Evolutionary conservation across 2,113 vertebrate genomes (phyloP).

Genomic region (Odocoileus virginianus): DNA sequence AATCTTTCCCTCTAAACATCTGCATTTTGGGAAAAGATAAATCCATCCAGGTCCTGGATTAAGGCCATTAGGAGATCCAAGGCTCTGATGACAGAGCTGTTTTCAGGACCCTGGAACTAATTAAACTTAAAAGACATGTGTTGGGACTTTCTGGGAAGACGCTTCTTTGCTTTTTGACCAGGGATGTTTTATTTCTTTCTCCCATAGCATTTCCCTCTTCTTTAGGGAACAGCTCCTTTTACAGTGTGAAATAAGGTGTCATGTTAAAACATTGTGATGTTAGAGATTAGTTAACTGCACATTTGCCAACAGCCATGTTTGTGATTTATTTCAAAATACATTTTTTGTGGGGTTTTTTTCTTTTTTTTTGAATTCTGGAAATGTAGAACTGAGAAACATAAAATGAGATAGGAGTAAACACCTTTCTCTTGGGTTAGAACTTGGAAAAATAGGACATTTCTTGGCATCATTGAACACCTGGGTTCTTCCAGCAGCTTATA

Average conservation of each 20-base stretch:
- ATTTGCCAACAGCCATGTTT: background rate
- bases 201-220: background rate
- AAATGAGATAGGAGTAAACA: background rate
- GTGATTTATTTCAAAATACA: background rate
- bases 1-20: background rate
- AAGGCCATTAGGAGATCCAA: too few species aligned
- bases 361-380: background rate
- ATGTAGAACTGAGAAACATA: background rate
- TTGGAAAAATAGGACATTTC: background rate
- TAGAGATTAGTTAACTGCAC: background rate
- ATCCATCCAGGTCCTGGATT: background rate
- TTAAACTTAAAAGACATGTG: background rate
- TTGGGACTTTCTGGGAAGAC: background rate
- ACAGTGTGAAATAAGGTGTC: background rate
- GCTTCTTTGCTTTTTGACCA: background rate
- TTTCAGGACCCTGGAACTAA: background rate
- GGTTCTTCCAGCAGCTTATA: constrained; percentile 9
- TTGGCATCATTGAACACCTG: background rate
- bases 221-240: background rate
- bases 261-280: background rate
- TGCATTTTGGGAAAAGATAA: background rate
- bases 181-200: background rate
- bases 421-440: background rate
- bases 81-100: background rate
- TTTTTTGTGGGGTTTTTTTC: background rate